Percentiles rank a stretch among this genome's conserved stretches.
Conservation (phyloP, 2,888 invertebrate species). For the Eumacrocentrus americanus region DNA sequence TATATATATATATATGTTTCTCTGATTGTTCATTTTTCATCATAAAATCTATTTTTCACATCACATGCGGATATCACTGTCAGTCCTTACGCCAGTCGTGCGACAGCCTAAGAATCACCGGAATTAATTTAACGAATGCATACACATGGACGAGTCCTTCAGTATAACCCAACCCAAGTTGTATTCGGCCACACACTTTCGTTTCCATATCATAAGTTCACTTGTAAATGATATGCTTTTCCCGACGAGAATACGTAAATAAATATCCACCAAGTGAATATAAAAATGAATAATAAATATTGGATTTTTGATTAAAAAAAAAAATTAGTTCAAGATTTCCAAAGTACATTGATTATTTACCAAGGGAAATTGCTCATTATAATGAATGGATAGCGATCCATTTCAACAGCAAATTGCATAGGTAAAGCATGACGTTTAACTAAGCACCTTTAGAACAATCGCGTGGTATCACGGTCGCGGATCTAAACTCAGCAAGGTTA, state of each 20-base stretch:
- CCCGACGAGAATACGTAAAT: background rate
- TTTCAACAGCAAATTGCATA: constrained; percentile 7
- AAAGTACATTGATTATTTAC: constrained; percentile 24
- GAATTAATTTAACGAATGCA: constrained; percentile 20
- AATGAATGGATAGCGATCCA: background rate
- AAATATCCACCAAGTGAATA: background rate
- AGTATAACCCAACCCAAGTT: constrained; percentile 1
- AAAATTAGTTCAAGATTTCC: background rate
- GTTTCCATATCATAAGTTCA: constrained; percentile 1
- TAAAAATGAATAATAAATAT: background rate
- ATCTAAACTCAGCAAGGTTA: constrained; percentile 37
- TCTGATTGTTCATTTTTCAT: background rate
- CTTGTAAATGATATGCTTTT: constrained; percentile 5
- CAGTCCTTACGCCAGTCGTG: background rate
- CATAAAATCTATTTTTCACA: background rate
- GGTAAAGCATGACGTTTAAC: constrained; percentile 25
- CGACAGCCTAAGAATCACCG: constrained; percentile 1
- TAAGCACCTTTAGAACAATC: constrained; percentile 36
- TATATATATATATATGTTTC: no score
- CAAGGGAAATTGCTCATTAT: constrained; percentile 26
- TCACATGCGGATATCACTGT: background rate
- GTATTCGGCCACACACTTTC: background rate
- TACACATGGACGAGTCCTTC: constrained; percentile 15
- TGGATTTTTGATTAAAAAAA: no score
- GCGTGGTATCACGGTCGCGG: constrained; percentile 31